Evolutionary conservation across 1,140 invertebrate genomes (phyloP).

Genomic region (Drosophila malerkotliana): DNA sequence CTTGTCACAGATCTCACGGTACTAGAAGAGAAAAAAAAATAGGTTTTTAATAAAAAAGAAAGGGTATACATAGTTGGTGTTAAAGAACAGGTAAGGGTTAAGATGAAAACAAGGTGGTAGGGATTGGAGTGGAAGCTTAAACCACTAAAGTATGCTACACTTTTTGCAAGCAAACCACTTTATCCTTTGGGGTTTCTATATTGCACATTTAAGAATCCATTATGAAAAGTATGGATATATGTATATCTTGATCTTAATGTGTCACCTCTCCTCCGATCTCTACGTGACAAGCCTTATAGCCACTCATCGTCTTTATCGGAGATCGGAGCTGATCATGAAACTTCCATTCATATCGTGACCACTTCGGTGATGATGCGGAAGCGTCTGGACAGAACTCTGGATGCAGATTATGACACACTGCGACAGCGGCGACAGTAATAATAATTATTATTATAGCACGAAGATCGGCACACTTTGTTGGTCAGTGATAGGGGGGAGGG

Average conservation of each 20-base stretch:
- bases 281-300: constrained; percentile 15
- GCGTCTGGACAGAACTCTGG: constrained; percentile 20
- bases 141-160: not conserved
- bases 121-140: not conserved
- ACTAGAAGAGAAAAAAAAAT: constrained; percentile 56
- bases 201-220: no score
- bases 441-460: constrained; percentile 47
- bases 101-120: no score
- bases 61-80: no score
- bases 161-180: not conserved
- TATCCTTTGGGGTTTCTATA: no score
- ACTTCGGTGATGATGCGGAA: constrained; percentile 50
- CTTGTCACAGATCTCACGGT: constrained; percentile 84
- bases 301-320: constrained; percentile 1
- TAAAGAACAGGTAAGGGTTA: no score
- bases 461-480: constrained; percentile 53
- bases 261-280: not conserved
- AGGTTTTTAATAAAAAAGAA: not conserved
- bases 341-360: constrained; percentile 47
- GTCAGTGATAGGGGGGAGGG: constrained; percentile 9
- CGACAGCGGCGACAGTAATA: constrained; percentile 21
- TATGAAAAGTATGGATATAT: not conserved
- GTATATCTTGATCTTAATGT: not conserved
- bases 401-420: constrained; percentile 50
- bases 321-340: constrained; percentile 15